Conservation (phyloP, 2,113 vertebrate species). For the Phyllostomus discolor region DNA sequence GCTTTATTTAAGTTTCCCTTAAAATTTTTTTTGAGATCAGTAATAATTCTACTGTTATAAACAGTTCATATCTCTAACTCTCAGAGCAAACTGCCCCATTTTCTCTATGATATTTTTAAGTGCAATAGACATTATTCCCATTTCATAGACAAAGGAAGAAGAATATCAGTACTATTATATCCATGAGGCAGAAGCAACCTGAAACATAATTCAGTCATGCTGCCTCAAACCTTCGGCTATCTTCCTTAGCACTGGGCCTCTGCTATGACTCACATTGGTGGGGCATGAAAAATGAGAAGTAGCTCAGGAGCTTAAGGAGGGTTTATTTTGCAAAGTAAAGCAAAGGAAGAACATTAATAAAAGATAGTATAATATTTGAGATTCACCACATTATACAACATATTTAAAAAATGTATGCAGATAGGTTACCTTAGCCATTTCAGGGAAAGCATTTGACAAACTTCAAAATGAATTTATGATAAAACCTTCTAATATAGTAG, state of each 20-base stretch:
- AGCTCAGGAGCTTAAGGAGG: not conserved
- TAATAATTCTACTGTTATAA: not conserved
- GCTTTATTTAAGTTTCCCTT: not conserved
- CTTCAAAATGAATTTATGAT: not conserved
- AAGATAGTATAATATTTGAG: not conserved
- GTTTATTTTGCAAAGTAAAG: not conserved
- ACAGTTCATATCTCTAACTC: not conserved
- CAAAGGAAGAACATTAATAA: not conserved
- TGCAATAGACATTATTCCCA: not conserved
- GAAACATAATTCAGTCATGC: not conserved
- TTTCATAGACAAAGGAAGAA: not conserved
- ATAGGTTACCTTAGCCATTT: not conserved
- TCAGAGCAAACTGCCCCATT: not conserved
- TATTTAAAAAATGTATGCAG: not conserved
- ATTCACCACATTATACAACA: not conserved
- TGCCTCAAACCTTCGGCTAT: not conserved
- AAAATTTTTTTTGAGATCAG: not conserved
- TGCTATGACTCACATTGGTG: not conserved
- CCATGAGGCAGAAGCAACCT: not conserved
- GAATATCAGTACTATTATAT: not conserved
- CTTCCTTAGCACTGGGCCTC: not conserved
- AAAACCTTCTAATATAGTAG: not conserved
- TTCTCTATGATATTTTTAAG: not conserved
- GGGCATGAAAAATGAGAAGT: not conserved
- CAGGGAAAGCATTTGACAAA: not conserved